Evolutionary conservation across 2,113 vertebrate genomes (phyloP).

Genomic region (Larimichthys crocea): DNA sequence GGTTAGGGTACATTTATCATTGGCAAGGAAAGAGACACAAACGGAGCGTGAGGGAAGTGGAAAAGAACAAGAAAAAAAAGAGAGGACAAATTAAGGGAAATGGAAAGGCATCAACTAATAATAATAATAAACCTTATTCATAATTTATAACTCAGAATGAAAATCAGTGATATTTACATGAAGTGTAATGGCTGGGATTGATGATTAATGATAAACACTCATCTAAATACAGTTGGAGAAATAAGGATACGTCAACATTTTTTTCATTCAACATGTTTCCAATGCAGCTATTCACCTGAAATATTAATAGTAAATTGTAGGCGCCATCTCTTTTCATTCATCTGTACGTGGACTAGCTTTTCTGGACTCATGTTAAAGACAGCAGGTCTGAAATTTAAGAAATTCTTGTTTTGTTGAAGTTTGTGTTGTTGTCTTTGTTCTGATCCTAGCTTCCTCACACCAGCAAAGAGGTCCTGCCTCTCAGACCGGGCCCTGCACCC

Average conservation of each 20-base stretch:
- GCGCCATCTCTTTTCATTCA: background rate
- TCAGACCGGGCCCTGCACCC: slow-evolving; percentile 59
- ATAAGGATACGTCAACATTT: no score
- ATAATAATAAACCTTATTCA: background rate
- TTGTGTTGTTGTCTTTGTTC: background rate
- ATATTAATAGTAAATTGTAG: background rate
- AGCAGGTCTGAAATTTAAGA: background rate
- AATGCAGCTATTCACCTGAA: no score
- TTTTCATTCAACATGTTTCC: no score
- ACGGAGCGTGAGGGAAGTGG: background rate
- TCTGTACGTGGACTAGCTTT: background rate
- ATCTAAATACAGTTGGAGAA: no score
- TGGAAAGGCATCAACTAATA: no score
- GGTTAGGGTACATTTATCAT: slow-evolving; percentile 10
- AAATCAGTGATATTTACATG: background rate
- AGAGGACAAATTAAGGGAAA: background rate
- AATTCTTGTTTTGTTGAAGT: background rate
- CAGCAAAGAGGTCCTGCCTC: slow-evolving; percentile 83
- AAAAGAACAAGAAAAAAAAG: background rate
- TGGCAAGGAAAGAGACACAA: background rate
- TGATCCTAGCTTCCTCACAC: slow-evolving; percentile 78
- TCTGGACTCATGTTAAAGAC: background rate
- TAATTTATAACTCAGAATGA: background rate
- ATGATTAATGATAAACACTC: background rate
- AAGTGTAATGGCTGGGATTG: background rate